phyloP scores from a whole-genome alignment of 2,888 invertebrate species.

The Odontothrips loti region DNA sequence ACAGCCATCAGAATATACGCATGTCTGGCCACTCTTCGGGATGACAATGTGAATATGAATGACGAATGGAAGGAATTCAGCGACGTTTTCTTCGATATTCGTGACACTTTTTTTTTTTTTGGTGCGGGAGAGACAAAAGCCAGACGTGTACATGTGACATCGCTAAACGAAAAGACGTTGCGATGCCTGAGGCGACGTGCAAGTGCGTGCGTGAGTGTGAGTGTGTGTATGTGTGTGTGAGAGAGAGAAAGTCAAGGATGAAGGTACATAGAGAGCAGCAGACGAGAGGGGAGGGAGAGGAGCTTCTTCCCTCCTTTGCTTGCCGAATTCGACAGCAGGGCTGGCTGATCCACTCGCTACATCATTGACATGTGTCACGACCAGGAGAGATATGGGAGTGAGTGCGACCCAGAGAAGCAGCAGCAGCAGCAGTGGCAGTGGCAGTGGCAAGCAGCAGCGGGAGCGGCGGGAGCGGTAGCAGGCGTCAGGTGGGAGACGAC shows the following conservation, averaged over 20 bases:
- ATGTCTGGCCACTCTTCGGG: too few species aligned
- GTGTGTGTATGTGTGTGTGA: not conserved
- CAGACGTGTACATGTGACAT: too few species aligned
- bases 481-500: not conserved
- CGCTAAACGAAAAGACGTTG: too few species aligned
- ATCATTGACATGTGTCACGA: constrained; percentile 17
- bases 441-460: too few species aligned
- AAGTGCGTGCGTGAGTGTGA: not conserved
- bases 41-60: too few species aligned
- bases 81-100: too few species aligned
- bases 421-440: not conserved
- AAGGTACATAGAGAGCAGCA: not conserved
- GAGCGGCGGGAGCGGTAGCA: not conserved
- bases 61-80: too few species aligned
- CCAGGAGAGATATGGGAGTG: not conserved
- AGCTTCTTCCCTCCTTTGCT: not conserved
- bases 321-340: constrained; percentile 28
- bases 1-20: too few species aligned
- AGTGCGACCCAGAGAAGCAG: not conserved
- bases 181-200: too few species aligned
- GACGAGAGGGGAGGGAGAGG: constrained; percentile 39
- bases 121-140: too few species aligned
- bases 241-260: not conserved
- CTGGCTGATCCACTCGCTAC: constrained; percentile 22
- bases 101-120: too few species aligned